phyloP scores from a whole-genome alignment of 2,113 vertebrate genomes.

The Archilochus colubris region DNA sequence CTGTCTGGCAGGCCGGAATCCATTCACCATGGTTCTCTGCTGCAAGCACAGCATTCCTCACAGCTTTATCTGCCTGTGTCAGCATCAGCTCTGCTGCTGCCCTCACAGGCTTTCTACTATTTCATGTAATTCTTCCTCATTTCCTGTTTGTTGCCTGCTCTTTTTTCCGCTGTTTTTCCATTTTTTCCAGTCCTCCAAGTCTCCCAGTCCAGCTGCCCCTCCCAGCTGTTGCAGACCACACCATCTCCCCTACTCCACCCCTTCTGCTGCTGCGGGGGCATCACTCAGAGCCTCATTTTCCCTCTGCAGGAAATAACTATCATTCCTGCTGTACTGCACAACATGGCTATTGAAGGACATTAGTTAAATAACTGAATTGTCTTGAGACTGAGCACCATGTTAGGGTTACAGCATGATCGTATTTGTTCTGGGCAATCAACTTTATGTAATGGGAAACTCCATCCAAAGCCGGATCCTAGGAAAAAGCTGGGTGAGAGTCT shows the following conservation, averaged over 20 bases:
- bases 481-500: conserved; percentile 2
- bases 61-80: background rate
- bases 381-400: conserved; percentile 29
- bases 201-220: background rate
- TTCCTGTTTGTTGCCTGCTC: conserved; percentile 5
- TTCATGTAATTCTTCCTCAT: background rate
- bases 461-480: background rate
- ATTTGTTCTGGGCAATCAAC: conserved; percentile 50
- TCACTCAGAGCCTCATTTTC: conserved; percentile 6
- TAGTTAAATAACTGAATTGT: conserved; percentile 54
- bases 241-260: background rate
- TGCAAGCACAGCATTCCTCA: background rate
- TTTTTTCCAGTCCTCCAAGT: background rate
- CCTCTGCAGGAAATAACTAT: conserved; percentile 58
- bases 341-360: conserved; percentile 23
- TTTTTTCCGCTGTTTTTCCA: background rate
- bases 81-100: background rate
- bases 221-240: background rate
- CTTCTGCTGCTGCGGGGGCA: background rate
- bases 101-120: background rate
- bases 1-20: background rate
- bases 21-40: background rate
- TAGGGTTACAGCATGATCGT: background rate
- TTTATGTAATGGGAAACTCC: conserved; percentile 46
- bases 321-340: conserved; percentile 34